Evolutionary conservation across 2,113 vertebrate genomes (phyloP).

Genomic region (Neomonachus schauinslandi): DNA sequence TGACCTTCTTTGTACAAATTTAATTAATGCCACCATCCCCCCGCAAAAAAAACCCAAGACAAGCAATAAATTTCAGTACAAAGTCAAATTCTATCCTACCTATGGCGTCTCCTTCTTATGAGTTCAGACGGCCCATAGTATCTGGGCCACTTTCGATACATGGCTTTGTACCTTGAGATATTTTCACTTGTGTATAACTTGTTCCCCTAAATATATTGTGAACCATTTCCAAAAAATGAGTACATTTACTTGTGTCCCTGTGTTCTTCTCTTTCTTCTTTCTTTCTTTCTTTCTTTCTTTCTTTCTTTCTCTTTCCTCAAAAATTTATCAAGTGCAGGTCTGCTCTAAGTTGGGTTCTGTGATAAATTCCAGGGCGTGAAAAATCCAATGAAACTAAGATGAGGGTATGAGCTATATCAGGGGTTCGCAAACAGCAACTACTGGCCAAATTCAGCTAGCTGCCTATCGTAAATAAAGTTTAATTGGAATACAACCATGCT

Average conservation of each 20-base stretch:
- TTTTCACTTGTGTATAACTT: neutral
- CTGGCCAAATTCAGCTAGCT: neutral
- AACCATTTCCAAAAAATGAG: neutral
- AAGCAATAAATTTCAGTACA: neutral
- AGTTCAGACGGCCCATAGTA: neutral
- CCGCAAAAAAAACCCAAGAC: no score
- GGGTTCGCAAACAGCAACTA: neutral
- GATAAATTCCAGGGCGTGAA: neutral
- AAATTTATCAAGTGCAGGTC: neutral
- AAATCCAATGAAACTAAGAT: neutral
- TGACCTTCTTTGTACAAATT: neutral
- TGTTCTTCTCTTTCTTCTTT: neutral
- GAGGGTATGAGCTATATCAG: neutral
- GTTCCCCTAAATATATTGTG: neutral
- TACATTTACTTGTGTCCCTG: neutral
- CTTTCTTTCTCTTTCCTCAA: neutral
- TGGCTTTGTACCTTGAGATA: neutral
- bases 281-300: neutral
- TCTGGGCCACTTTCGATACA: neutral
- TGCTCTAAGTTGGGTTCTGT: neutral
- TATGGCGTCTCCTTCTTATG: neutral
- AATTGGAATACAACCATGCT: neutral
- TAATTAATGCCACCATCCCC: neutral
- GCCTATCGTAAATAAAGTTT: neutral
- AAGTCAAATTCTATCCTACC: neutral